Base-by-base conservation (phyloP, 2,797 vertebrate genomes). In the Artibeus lituratus region DNA sequence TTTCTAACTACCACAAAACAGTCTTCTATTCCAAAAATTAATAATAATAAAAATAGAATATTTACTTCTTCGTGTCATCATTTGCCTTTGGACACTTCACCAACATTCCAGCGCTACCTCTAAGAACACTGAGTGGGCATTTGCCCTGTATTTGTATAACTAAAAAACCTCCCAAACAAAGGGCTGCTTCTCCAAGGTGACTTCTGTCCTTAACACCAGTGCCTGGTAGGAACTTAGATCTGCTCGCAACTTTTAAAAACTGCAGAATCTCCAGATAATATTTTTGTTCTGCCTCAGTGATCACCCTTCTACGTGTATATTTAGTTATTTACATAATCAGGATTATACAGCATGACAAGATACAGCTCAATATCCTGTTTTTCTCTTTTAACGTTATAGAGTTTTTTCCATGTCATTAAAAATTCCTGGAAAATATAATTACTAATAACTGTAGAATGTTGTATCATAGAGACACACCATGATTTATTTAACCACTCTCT, bases 281-380 rank as follows among this genome's bases (percentile, higher is more conserved):
- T 29, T 74, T 95, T 51, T 89, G 78, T 91, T 94, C 92, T 92
- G n/a, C 86, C 42, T 97, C 78, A 55, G 22, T n/a, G 53, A 80
- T 86, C 67, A 74, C 51, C 85, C n/a, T 89, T 89, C 65, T 62
- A 44, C 26, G 32, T 81, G 74, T 93, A 42, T 86, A 81, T 94
- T 78, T 94, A 78, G 83, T 95, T 92, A 81, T 97, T 97, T 96
- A 87, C 65, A 65, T 95, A 94, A 95, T 87, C 3, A 15, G 69
- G 76, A 93, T 96, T 95, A 72, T 67, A 69, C 5, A n/a, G 74
- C 77, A 76, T 55, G 70, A 88, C 0, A 0, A 84, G 37, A 55
- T 69, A 77, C 18, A 76, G 67, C 15, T 95, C 92, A 80, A 9
- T 76, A 59, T 32, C 44, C 67, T 47, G 14, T 51, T 89, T 95